These are phyloP conservation scores for Ibidorhyncha struthersii DNA, from an alignment of 2,113 vertebrate genomes.

Conservation along the genomic window DNA sequence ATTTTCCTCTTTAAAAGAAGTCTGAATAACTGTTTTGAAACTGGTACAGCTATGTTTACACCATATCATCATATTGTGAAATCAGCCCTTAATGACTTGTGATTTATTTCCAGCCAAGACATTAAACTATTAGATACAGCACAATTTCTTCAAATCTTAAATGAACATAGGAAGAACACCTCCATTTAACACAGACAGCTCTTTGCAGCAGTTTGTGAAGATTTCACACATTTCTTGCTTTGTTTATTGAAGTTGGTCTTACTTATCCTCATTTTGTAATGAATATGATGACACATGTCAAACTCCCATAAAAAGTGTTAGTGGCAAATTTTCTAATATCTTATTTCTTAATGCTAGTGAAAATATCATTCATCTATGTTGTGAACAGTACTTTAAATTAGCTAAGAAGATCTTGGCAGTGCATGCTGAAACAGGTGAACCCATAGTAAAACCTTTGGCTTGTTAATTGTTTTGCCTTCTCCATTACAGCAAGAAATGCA, in stretches of 20 bases:
- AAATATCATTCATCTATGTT: conserved; percentile 13
- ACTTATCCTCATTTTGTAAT: not conserved
- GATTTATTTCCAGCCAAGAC: not conserved
- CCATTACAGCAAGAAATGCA: not conserved
- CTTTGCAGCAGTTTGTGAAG: not conserved
- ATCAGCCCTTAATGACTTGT: not conserved
- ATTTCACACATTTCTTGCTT: not conserved
- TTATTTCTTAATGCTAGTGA: conserved; percentile 10
- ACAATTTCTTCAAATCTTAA: not conserved
- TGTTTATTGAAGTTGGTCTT: not conserved
- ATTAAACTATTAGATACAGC: not conserved
- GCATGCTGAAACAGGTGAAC: not conserved
- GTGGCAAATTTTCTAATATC: conserved; percentile 13
- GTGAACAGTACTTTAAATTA: conserved; percentile 48
- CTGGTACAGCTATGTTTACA: not conserved
- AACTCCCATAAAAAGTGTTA: not conserved
- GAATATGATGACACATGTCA: not conserved
- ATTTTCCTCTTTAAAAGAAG: not conserved
- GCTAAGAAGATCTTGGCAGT: not conserved
- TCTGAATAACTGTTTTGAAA: not conserved
- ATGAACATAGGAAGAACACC: not conserved
- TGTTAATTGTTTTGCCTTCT: conserved; percentile 24
- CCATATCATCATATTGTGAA: not conserved
- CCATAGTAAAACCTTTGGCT: not conserved
- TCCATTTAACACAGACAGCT: not conserved